Percentiles rank a stretch among this genome's conserved stretches.
These are phyloP conservation scores for Montifringilla adamsi DNA, from an alignment of 2,113 vertebrate genomes.

Conservation along the genomic window DNA sequence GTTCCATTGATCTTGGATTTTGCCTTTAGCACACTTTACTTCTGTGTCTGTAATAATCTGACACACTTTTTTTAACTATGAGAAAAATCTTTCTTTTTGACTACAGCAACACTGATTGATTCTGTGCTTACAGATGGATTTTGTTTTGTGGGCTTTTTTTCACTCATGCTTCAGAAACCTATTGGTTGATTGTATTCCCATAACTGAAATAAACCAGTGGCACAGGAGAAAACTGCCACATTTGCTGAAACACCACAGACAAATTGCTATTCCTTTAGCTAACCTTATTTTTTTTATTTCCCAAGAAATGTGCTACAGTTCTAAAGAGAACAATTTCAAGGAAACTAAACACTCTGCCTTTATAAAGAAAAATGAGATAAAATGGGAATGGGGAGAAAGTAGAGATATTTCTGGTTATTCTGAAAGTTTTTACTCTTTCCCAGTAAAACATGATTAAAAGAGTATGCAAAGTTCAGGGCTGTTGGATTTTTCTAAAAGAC, in stretches of 20 bases:
- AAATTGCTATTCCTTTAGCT: slow-evolving; percentile 47
- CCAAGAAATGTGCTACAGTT: slow-evolving; percentile 24
- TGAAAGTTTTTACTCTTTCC: not conserved
- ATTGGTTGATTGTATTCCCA: slow-evolving; percentile 43
- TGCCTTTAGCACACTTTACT: not conserved
- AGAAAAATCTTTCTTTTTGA: slow-evolving; percentile 25
- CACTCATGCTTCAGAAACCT: not conserved
- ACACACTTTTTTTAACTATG: not conserved
- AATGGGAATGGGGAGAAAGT: not conserved
- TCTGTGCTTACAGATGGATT: not conserved
- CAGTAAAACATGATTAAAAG: not conserved
- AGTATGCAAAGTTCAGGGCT: not conserved
- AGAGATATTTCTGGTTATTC: not conserved
- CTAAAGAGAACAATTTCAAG: slow-evolving; percentile 21
- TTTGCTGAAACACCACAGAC: slow-evolving; percentile 17
- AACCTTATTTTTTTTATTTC: slow-evolving; percentile 34
- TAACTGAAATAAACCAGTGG: slow-evolving; percentile 30
- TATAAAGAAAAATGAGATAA: slow-evolving; percentile 35
- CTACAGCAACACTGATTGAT: slow-evolving; percentile 20
- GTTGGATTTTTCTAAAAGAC: not conserved
- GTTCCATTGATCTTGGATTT: not conserved
- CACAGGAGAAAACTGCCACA: slow-evolving; percentile 34
- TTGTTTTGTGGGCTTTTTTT: not conserved
- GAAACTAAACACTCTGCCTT: not conserved
- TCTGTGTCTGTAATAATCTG: not conserved